These are phyloP conservation scores for Lycocerus yunnanus DNA, from an alignment of 2,888 invertebrate genomes.

Conservation along the genomic window DNA sequence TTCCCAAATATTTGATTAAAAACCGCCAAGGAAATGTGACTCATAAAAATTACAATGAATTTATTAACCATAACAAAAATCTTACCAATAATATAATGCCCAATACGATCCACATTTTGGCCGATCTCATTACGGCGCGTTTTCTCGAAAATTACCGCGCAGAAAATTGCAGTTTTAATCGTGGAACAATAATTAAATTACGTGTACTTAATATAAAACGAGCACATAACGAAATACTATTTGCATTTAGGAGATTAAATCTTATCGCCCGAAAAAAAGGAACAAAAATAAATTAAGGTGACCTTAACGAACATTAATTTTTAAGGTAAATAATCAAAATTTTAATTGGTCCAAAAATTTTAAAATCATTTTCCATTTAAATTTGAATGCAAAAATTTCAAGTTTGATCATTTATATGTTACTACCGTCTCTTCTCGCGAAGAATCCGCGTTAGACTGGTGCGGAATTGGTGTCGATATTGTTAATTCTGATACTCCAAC, in stretches of 20 bases:
- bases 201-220: slow-evolving; percentile 4
- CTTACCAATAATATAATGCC: background rate
- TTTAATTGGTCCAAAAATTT: background rate
- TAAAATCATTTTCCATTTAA: background rate
- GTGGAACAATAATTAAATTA: background rate
- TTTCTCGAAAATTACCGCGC: background rate
- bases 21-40: background rate
- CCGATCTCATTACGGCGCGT: background rate
- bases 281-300: slow-evolving; percentile 3
- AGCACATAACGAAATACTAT: slow-evolving; percentile 7
- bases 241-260: slow-evolving; percentile 17
- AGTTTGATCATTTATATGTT: background rate
- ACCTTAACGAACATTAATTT: background rate
- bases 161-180: background rate
- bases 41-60: background rate
- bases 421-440: slow-evolving; percentile 21
- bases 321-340: background rate
- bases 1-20: background rate
- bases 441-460: slow-evolving; percentile 28
- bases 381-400: background rate
- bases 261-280: slow-evolving; percentile 16
- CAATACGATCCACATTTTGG: background rate
- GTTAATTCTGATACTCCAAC: slow-evolving; percentile 23
- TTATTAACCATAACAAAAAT: slow-evolving; percentile 5
- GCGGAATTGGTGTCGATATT: slow-evolving; percentile 8